Percentiles rank a stretch among this genome's conserved stretches.
Evolutionary conservation across 2,888 invertebrate genomes (phyloP).

Genomic region (Pristionchus mayeri): DNA sequence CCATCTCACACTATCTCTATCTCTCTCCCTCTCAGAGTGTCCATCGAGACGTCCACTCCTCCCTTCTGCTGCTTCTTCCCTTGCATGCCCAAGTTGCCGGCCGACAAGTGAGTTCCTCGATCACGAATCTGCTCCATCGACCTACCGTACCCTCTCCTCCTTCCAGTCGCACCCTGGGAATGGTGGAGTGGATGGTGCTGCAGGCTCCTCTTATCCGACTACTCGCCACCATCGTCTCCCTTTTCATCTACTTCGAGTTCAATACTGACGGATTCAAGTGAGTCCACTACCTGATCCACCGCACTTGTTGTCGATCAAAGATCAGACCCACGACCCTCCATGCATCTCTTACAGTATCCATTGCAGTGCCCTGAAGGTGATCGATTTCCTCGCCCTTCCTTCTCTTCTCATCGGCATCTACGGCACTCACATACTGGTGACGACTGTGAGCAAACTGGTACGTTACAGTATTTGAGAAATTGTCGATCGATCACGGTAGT

Average conservation of each 20-base stretch:
- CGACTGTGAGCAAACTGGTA: slow-evolving; percentile 43
- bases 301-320: background rate
- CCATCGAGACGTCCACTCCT: slow-evolving; percentile 62
- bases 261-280: slow-evolving; percentile 68
- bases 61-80: slow-evolving; percentile 75
- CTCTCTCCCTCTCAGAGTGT: background rate
- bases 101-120: slow-evolving; percentile 66
- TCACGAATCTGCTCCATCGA: background rate
- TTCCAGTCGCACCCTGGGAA: slow-evolving; percentile 65
- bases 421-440: slow-evolving; percentile 75
- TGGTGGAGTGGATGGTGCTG: slow-evolving; percentile 71
- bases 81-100: slow-evolving; percentile 70
- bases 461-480: background rate
- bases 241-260: slow-evolving; percentile 73
- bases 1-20: background rate
- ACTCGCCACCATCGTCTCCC: slow-evolving; percentile 69
- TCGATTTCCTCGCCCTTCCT: slow-evolving; percentile 72
- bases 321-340: background rate
- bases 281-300: slow-evolving; percentile 49
- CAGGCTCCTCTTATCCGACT: slow-evolving; percentile 70
- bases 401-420: slow-evolving; percentile 73
- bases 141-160: background rate
- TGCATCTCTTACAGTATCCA: background rate
- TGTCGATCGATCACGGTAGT: background rate
- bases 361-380: slow-evolving; percentile 69